phyloP scores from a whole-genome alignment of 2,113 vertebrate species.

The Microcebus murinus region DNA sequence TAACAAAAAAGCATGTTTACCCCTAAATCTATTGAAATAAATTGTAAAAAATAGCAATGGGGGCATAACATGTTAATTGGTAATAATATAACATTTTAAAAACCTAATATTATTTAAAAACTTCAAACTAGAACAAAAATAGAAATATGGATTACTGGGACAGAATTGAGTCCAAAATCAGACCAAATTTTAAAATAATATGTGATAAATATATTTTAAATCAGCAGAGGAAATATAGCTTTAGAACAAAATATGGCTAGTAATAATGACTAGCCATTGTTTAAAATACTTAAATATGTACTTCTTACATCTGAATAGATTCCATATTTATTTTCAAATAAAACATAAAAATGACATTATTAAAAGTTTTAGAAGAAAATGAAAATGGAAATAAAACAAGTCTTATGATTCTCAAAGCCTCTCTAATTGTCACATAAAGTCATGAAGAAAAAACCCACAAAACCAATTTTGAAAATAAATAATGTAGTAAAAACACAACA shows the following conservation, averaged over 20 bases:
- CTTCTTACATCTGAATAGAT: background rate
- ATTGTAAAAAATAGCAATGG: background rate
- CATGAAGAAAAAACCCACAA: background rate
- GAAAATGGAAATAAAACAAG: background rate
- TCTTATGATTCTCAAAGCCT: background rate
- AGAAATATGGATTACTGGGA: background rate
- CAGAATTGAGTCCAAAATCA: background rate
- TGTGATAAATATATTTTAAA: background rate
- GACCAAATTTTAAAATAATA: background rate
- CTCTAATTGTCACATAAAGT: background rate
- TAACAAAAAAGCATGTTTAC: too few relatives aligned
- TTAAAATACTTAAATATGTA: background rate
- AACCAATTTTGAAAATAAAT: conserved; percentile 7
- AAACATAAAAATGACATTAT: background rate
- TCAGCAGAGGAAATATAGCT: background rate
- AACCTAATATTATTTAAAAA: background rate
- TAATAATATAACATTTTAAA: conserved; percentile 9
- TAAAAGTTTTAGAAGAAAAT: background rate
- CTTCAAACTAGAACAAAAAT: background rate
- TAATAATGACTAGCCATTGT: background rate
- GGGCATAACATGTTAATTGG: background rate
- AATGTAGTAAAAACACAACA: background rate
- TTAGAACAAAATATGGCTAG: background rate
- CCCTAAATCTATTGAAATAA: too few relatives aligned
- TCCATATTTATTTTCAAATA: background rate